phyloP scores from a whole-genome alignment of 1,140 invertebrate genomes.

The Cardiocondyla obscurior region DNA sequence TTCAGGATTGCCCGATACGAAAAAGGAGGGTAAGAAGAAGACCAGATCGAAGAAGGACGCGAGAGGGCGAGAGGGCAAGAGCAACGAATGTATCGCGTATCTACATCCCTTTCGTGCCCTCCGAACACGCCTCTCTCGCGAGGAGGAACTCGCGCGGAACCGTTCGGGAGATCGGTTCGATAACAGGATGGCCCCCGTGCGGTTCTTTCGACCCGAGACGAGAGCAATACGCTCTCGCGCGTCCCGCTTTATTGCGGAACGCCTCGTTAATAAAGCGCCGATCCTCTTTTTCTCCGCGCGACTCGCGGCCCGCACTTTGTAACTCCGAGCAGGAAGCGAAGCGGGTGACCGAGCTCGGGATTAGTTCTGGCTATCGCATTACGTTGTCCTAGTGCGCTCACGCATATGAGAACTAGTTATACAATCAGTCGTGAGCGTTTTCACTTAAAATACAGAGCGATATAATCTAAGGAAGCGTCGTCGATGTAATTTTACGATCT shows the following conservation, averaged over 20 bases:
- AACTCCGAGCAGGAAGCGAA: constrained; percentile 62
- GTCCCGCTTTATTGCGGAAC: constrained; percentile 68
- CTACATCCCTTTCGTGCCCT: constrained; percentile 56
- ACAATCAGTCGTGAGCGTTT: neutral
- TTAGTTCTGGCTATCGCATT: constrained; percentile 50
- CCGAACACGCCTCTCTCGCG: constrained; percentile 53
- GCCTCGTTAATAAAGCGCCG: constrained; percentile 73
- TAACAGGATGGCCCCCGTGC: constrained; percentile 67
- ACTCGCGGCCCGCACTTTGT: constrained; percentile 34
- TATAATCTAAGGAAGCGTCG: neutral
- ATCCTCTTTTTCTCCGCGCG: constrained; percentile 49
- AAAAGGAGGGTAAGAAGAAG: constrained; percentile 30
- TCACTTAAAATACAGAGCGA: neutral
- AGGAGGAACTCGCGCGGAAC: constrained; percentile 58
- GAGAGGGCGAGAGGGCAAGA: constrained; percentile 32
- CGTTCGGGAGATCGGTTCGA: constrained; percentile 68
- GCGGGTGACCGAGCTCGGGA: constrained; percentile 59
- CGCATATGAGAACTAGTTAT: neutral
- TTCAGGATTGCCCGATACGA: neutral
- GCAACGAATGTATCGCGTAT: constrained; percentile 42
- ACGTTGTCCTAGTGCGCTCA: constrained; percentile 24
- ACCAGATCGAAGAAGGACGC: neutral
- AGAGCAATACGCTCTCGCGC: constrained; percentile 64
- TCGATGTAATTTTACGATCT: neutral
- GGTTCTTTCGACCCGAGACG: constrained; percentile 63